Base-by-base conservation (phyloP, 2,113 vertebrate genomes). In the Siniperca knerii region DNA sequence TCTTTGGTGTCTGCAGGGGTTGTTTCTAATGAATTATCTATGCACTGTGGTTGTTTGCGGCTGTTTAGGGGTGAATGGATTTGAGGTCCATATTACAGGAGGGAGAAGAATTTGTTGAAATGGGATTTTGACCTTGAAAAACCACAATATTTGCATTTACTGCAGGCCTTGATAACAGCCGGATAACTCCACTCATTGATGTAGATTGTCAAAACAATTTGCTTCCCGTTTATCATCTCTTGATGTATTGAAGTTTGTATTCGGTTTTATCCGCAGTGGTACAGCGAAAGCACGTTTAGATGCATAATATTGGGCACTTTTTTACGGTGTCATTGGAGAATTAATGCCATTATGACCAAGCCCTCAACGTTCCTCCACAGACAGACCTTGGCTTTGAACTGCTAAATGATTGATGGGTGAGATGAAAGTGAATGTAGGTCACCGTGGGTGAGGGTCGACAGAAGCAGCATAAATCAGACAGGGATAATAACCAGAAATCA, bases 381-480 rank as follows among this genome's bases (percentile, higher is more conserved):
- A 91, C 90, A 93, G 90, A 90, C 75, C 84, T 90, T 79, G 73
- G 82, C 91, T 95, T 92, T 95, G 90, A 93, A 91, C 85, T 76
- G 83, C 46, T 93, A 89, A 93, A 94, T 95, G 94, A 92, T 93
- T 90, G 90, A 94, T 94, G 90, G 88, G 69, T 85, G 79, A 89
- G 90, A 93, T 94, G 86, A 94, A 94, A 94, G 89, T 72, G 88
- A 91, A 95, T 94, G 90, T 92, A 90, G 93, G 92, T 92, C 92
- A 93, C 79, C 13, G 77, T 84, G 89, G 90, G 88, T 94, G 91
- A 86, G 88, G 90, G 87, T 86, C 86, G 79, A 66, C 75, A 76
- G 87, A 82, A 54, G 88, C 87, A 13, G 82, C 75, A 94, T 95
- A 88, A 94, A 95, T 93, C 91, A 92, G 89, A 87, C 48, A 33